These are phyloP conservation scores for Thermophis baileyi DNA, from an alignment of 2,113 vertebrate species.

Conservation along the genomic window DNA sequence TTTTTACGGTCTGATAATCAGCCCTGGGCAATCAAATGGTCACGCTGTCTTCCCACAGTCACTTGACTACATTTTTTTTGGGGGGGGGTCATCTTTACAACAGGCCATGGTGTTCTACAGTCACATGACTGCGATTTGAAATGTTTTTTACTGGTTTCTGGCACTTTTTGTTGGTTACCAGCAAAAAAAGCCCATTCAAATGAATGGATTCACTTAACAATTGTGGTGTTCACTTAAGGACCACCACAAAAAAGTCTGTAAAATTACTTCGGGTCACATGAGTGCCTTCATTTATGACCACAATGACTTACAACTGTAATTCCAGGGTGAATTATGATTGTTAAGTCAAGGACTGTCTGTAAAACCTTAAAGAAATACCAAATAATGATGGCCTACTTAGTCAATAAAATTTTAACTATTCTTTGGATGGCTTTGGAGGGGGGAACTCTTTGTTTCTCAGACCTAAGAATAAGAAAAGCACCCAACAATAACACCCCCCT, in stretches of 20 bases:
- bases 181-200: neutral
- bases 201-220: neutral
- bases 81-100: no score
- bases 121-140: neutral
- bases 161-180: neutral
- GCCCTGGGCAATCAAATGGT: neutral
- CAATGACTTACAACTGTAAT: neutral
- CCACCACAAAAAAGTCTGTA: neutral
- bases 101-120: neutral
- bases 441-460: neutral
- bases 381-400: neutral
- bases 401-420: neutral
- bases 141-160: neutral
- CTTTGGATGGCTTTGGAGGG: neutral
- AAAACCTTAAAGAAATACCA: neutral
- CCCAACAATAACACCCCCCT: neutral
- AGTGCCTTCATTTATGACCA: neutral
- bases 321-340: neutral
- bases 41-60: neutral
- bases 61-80: neutral
- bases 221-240: neutral
- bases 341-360: neutral
- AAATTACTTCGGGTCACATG: neutral
- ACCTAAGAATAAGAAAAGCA: neutral
- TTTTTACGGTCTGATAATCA: neutral